Evolutionary conservation across 2,113 vertebrate genomes (phyloP).

Genomic region (Tretioscincus oriximinensis): DNA sequence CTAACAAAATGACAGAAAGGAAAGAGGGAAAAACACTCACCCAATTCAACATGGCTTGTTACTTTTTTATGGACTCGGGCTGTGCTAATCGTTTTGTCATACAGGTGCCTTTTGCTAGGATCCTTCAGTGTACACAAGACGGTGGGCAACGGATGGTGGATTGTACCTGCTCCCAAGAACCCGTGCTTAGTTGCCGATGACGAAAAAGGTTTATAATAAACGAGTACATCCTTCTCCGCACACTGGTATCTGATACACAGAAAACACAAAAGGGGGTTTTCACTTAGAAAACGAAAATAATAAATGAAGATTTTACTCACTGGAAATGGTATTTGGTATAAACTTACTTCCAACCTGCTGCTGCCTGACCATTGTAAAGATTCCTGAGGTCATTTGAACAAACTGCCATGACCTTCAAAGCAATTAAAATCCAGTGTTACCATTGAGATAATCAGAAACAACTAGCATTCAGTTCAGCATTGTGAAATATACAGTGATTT

Average conservation of each 20-base stretch:
- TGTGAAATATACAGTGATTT: not conserved
- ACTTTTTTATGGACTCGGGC: constrained; percentile 83
- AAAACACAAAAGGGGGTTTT: not conserved
- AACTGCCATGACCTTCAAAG: constrained; percentile 84
- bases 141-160: constrained; percentile 76
- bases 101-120: constrained; percentile 82
- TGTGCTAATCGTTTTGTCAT: constrained; percentile 82
- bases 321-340: not conserved
- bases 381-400: constrained; percentile 84
- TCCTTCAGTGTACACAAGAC: constrained; percentile 87
- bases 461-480: not conserved
- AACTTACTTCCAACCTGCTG: constrained; percentile 90
- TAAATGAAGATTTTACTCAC: not conserved
- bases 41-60: constrained; percentile 86
- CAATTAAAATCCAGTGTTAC: constrained; percentile 11
- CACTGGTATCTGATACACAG: constrained; percentile 80
- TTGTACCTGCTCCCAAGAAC: constrained; percentile 87
- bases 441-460: not conserved
- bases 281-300: not conserved
- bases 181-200: constrained; percentile 83
- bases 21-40: constrained; percentile 67
- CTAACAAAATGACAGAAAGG: not conserved
- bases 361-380: constrained; percentile 75
- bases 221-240: constrained; percentile 82
- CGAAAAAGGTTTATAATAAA: constrained; percentile 85